Conservation (phyloP, 2,113 vertebrate species). For the Fregata magnificens region DNA sequence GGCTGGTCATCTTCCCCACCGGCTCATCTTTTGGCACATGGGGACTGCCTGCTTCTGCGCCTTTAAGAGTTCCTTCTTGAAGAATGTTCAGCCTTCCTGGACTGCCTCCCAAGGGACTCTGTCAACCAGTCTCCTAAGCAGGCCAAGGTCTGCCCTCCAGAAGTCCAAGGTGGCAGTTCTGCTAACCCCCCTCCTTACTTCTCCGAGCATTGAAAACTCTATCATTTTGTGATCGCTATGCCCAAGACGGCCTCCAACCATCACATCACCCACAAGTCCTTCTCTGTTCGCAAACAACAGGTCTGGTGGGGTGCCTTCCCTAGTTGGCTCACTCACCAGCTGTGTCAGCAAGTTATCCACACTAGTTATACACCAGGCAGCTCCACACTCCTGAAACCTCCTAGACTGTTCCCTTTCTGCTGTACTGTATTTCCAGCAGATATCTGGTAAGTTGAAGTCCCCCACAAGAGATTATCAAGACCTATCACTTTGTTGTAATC, state of each 20-base stretch:
- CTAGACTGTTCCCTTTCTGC: background rate
- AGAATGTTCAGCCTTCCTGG: background rate
- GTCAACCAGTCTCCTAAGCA: background rate
- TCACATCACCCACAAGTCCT: background rate
- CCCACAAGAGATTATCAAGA: background rate
- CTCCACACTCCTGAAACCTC: background rate
- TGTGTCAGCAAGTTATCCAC: background rate
- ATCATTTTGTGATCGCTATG: no score
- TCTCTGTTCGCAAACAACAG: background rate
- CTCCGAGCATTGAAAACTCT: no score
- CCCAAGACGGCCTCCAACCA: no score
- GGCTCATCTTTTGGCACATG: no score
- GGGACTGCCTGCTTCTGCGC: no score
- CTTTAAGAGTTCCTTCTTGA: no score
- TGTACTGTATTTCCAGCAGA: background rate
- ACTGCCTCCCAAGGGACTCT: background rate
- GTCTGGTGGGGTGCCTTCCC: no score
- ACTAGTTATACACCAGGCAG: no score
- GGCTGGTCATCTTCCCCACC: no score
- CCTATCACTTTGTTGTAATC: background rate
- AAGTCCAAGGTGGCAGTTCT: no score
- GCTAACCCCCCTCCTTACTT: no score
- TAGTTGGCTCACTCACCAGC: background rate
- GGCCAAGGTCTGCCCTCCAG: background rate
- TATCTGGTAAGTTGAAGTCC: background rate